Conservation (phyloP, 2,888 invertebrate species). For the Loripinus fragilis region DNA sequence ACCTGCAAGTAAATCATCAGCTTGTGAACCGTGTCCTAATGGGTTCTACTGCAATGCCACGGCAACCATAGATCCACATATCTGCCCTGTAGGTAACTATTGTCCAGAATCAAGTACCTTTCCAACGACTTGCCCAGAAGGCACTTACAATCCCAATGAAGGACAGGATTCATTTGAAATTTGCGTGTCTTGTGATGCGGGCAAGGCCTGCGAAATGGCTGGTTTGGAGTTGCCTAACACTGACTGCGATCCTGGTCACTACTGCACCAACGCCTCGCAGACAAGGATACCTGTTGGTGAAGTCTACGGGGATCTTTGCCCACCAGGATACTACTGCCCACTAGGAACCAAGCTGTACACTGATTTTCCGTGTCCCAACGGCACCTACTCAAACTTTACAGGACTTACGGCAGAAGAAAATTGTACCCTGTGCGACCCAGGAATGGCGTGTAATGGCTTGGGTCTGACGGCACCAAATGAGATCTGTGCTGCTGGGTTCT, state of each 20-base stretch:
- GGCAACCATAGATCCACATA: conserved; percentile 68
- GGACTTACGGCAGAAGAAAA: conserved; percentile 68
- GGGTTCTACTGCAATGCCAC: conserved; percentile 81
- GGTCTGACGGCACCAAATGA: conserved; percentile 77
- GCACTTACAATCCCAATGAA: conserved; percentile 72
- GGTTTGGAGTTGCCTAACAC: conserved; percentile 73
- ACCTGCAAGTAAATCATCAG: conserved; percentile 67
- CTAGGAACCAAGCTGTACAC: conserved; percentile 73
- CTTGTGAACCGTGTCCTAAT: conserved; percentile 78
- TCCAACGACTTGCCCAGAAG: conserved; percentile 79
- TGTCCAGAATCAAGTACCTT: conserved; percentile 77
- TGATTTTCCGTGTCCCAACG: conserved; percentile 77
- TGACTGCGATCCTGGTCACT: conserved; percentile 77
- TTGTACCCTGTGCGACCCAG: conserved; percentile 79
- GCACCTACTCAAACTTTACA: conserved; percentile 80
- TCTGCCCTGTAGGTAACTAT: conserved; percentile 79
- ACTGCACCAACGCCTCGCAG: conserved; percentile 73
- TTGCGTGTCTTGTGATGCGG: conserved; percentile 76
- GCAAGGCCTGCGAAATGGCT: conserved; percentile 77
- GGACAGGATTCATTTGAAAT: conserved; percentile 72
- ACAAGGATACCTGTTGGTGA: conserved; percentile 64
- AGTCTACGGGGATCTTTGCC: conserved; percentile 77
- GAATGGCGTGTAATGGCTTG: conserved; percentile 75
- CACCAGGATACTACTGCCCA: conserved; percentile 80
- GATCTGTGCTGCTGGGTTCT: conserved; percentile 79